Base-by-base conservation (phyloP, 2,797 vertebrate genomes). In the Champsocephalus esox region DNA sequence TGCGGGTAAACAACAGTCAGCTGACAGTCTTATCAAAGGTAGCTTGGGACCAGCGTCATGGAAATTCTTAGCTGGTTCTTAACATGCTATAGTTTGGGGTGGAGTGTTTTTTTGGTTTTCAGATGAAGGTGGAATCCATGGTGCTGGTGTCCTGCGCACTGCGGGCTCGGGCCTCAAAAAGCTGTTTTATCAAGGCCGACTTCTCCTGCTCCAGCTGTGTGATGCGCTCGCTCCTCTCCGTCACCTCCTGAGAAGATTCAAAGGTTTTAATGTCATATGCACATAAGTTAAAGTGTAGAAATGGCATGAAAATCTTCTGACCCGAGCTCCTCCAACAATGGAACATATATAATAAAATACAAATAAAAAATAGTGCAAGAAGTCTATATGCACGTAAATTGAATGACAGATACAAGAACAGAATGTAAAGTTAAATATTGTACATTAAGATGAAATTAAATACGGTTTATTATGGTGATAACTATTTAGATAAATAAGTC, bases 61-160 rank as follows among this genome's bases (percentile, higher is more conserved):
- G n/a, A 21, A 57, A 65, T 58, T 83, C 55, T 45, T 19, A 16
- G 65, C 57, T 69, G 51, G 43, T n/a, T 45, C 59, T 34, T 34
- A 56, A 38, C 54, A 45, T 32, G 41, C 48, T 32, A 16, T n/a
- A 24, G 24, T 48, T 64, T 41, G 48, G 38, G 28, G 28, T 79
- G 61, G 54, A 63, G 75, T 44, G 46, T 41, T 41, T 32, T 41
- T 41, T 32, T 4, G 10, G 34, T 46, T 60, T 44, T 95, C 95
- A 99, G 92, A 98, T 99, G 91, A 99, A 99, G 58, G 98, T 99
- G 76, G 98, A 98, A 84, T 99, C 98, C 90, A 99, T 92, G 65
- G 94, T 92, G 87, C 95, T 97, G 0, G 80, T 87, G 9, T 98
- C 97, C 0, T 95, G 96, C 43, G 89, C 87, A 61, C 78, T 95